Base-by-base conservation (phyloP, 2,797 vertebrate genomes). In the Podargus strigoides region DNA sequence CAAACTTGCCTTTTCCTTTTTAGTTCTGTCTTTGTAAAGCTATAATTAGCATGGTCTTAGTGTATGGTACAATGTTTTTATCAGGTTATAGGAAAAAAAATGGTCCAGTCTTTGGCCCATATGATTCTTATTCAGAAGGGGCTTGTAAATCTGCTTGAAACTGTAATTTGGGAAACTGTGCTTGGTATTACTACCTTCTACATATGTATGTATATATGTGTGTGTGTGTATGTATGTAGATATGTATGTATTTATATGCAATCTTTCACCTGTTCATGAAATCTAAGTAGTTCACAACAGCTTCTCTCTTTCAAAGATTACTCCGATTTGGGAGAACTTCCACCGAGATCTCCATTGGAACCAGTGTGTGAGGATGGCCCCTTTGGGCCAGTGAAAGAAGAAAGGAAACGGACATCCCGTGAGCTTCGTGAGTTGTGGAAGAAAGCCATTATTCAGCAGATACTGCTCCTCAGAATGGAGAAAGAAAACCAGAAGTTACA, bases 391-490 rank as follows among this genome's bases (percentile, higher is more conserved):
- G 96, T 98, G 34, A 98, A 97, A 14, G 98, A 99, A 92, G 98
- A 98, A 79, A 98, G 97, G 46, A 98, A 97, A 59, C 97, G 95
- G 70, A 98, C 98, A 13, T 95, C 98, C 24, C 97, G 96, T 3
- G 98, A 99, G 94, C 98, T 99, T 44, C 98, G 98, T 4, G 98
- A 99, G 72, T 97, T 99, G n/a, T 99, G 99, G 99, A 98, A 97
- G 94, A 99, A 99, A 95, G 99, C 99, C 60, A 99, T 99, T 90
- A 96, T 99, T 30, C 99, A 99, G 92, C 99, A 99, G 97, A 99
- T 99, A 92, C 97, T 99, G 55, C 98, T 99, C 3, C 99, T 99
- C 76, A 98, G 99, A 94, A 99, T 99, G 99, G 99, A 99, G 97
- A 98, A 97, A 60, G 99, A 99, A 97, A 99, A 99, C 93, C 99